phyloP scores from a whole-genome alignment of 2,888 invertebrate species.

The Cryptus armator region DNA sequence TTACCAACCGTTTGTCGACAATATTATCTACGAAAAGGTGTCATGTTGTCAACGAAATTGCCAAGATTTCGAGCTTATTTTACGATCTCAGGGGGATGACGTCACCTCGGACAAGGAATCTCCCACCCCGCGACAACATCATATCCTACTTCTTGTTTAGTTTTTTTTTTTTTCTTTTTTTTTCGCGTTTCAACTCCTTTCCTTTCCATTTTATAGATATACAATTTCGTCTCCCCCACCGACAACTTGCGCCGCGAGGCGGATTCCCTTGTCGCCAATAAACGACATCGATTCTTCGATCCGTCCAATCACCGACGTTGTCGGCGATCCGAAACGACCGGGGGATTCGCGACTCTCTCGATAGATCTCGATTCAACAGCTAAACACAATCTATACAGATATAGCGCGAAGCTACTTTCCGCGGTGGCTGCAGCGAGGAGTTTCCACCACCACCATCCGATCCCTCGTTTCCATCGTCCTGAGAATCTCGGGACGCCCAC shows the following conservation, averaged over 20 bases:
- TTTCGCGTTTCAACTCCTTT: slow-evolving; percentile 9
- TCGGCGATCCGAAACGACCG: slow-evolving; percentile 41
- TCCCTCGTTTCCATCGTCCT: slow-evolving; percentile 43
- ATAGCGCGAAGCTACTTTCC: slow-evolving; percentile 39
- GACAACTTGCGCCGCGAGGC: slow-evolving; percentile 36
- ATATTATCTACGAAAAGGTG: slow-evolving; percentile 61
- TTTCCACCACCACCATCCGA: slow-evolving; percentile 46
- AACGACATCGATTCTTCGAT: slow-evolving; percentile 58
- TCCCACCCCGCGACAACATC: slow-evolving; percentile 34
- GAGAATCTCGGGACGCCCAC: slow-evolving; percentile 75
- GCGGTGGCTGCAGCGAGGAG: slow-evolving; percentile 31
- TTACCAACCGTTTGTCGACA: slow-evolving; percentile 21
- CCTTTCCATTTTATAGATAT: slow-evolving; percentile 51
- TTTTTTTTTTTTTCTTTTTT: slow-evolving; percentile 2
- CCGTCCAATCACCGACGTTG: slow-evolving; percentile 48
- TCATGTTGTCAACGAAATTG: slow-evolving; percentile 46
- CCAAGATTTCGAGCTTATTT: slow-evolving; percentile 45
- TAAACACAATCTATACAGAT: slow-evolving; percentile 28
- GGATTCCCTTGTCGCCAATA: slow-evolving; percentile 57
- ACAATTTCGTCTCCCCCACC: slow-evolving; percentile 22
- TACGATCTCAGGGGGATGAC: slow-evolving; percentile 47
- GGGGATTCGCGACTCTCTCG: slow-evolving; percentile 51
- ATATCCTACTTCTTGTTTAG: slow-evolving; percentile 37
- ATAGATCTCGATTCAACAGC: slow-evolving; percentile 27
- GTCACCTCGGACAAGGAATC: slow-evolving; percentile 47